These are phyloP conservation scores for Phortica magna DNA, from an alignment of 2,888 invertebrate genomes.

Conservation along the genomic window DNA sequence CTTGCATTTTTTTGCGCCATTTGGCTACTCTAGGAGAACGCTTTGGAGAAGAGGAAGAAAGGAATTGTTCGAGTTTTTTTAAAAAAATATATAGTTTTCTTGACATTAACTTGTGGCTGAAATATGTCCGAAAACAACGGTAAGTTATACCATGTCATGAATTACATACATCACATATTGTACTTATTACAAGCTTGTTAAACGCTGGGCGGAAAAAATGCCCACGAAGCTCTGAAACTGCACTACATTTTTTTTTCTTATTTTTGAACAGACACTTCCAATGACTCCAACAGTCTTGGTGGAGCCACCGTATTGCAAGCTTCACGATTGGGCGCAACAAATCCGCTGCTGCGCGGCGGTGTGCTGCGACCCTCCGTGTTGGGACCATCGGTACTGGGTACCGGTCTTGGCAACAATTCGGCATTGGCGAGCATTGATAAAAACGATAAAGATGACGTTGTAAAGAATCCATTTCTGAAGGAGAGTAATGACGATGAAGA, in stretches of 20 bases:
- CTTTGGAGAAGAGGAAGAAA: too few relatives aligned
- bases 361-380: conserved; percentile 75
- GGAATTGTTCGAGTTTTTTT: too few relatives aligned
- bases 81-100: too few relatives aligned
- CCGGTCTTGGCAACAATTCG: conserved; percentile 43
- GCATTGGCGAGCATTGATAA: conserved; percentile 50
- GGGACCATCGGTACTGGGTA: conserved; percentile 64
- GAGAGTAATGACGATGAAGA: conserved; percentile 67
- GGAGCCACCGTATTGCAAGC: conserved; percentile 69
- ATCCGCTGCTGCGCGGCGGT: conserved; percentile 62
- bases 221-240: conserved; percentile 33
- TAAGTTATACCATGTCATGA: conserved; percentile 54
- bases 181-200: neutral
- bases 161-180: conserved; percentile 21
- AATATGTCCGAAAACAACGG: conserved; percentile 77
- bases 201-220: neutral
- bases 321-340: conserved; percentile 65
- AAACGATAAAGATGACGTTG: conserved; percentile 40
- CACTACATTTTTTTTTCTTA: conserved; percentile 30
- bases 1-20: too few relatives aligned
- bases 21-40: too few relatives aligned
- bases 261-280: conserved; percentile 71
- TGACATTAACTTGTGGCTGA: neutral
- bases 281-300: conserved; percentile 75
- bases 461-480: conserved; percentile 74